Percentiles rank a stretch among this genome's conserved stretches.
phyloP scores from a whole-genome alignment of 2,797 vertebrate species.

The Sebastes aleutianus region DNA sequence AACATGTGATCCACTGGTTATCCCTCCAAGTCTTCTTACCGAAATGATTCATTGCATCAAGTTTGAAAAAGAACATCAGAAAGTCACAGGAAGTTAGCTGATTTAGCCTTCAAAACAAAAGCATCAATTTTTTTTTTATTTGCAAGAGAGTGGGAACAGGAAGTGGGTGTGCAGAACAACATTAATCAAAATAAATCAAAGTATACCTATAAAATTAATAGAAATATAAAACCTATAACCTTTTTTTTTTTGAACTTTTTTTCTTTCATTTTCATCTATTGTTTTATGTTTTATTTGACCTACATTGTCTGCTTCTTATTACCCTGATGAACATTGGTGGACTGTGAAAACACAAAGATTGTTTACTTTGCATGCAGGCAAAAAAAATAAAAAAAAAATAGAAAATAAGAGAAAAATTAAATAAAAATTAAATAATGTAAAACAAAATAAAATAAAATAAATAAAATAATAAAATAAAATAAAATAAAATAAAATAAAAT shows the following conservation, averaged over 20 bases:
- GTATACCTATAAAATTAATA: background rate
- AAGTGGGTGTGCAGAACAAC: background rate
- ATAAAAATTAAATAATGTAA: no score
- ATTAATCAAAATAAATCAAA: background rate
- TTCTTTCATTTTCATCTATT: background rate
- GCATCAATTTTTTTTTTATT: background rate
- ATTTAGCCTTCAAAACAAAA: constrained; percentile 44
- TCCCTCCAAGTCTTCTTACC: background rate
- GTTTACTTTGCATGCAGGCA: no score
- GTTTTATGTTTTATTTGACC: background rate
- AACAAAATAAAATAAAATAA: no score
- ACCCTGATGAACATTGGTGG: no score
- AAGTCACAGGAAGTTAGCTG: background rate
- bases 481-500: no score
- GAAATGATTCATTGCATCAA: background rate
- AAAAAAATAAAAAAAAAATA: no score
- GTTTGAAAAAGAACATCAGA: background rate
- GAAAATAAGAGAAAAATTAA: no score
- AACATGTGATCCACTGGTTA: background rate
- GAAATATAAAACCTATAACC: background rate
- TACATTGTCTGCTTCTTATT: no score
- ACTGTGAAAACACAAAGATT: no score
- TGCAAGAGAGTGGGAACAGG: no score
- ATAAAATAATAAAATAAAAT: no score
- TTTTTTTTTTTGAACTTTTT: no score